Base-by-base conservation (phyloP, 2,113 vertebrate genomes). In the Calidris pygmaea region DNA sequence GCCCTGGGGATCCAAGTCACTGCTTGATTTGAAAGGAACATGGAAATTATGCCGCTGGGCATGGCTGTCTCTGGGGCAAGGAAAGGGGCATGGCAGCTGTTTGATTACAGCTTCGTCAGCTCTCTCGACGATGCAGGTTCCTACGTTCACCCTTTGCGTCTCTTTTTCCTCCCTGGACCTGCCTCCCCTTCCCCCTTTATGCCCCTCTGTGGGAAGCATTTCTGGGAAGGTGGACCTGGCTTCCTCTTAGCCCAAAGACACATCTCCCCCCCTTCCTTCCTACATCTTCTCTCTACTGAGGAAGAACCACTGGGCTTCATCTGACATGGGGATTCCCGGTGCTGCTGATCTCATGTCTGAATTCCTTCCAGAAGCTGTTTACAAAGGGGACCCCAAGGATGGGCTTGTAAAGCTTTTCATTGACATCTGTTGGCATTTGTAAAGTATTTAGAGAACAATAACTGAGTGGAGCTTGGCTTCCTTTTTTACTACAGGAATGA, bases 381-480 rank as follows among this genome's bases (percentile, higher is more conserved):
- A 39, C 35, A 60, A n/a, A 68, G 45, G 32, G 22, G 15, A 53
- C 9, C 63, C 35, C n/a, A 58, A 58, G 81, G 35, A 94, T 63
- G 24, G 24, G 12, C 27, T 50, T 50, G 41, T 13, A 63, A 56
- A 66, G 43, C 37, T 85, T 84, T 68, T 72, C 43, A 20, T 20
- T 60, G 52, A 63, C 56, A 56, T 65, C 62, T 94, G 30, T 7
- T 85, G 70, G 37, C 37, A n/a, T 58, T 80, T 59, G 50, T 50
- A 91, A 93, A 82, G 41, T 39, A 10, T 82, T 91, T 89, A 68
- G 77, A 79, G 77, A 87, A 83, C 82, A 60, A 45, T 10, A 43
- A 66, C 43, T 26, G n/a, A 58, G n/a, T 4, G 11, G 35, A 74
- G 34, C 56, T 81, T 27, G 66, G 62, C 75, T 89, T 95, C n/a